Evolutionary conservation across 2,888 invertebrate genomes (phyloP), one percentile per base, ranked within the genome.

Genomic region (Metopia argyrocephala): DNA sequence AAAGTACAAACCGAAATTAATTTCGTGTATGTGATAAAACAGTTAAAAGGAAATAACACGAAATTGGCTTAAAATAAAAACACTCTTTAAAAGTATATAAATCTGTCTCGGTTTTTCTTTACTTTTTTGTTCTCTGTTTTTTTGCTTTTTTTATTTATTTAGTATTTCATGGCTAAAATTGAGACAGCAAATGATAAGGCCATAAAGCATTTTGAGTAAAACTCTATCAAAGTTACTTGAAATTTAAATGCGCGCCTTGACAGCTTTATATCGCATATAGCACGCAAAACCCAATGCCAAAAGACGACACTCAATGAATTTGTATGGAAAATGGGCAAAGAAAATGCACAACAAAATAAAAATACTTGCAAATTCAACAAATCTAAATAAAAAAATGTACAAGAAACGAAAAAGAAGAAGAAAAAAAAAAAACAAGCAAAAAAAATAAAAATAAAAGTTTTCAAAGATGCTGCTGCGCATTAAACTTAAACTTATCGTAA

Each of bases 201-300:
- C 76, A 76, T 70, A 73, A 82, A 76, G 66, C 73, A 76, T 78
- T 78, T 81, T 74, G 65, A 78, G 27, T 59, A 73, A 74, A 64
- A 70, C 75, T 71, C 57, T 70, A 78, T 79, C 75, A 73, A 59
- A 68, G 70, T 75, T 80, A 65, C 64, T 65, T 70, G 75, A 71
- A 82, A 83, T 81, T 81, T 71, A 81, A 81, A 82, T 79, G 78
- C 78, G 83, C 81, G 76, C 82, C 75, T 78, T 83, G 81, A 81
- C 82, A 81, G 82, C 79, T 82, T 74, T 65, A 76, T 83, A 83
- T 83, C 83, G 81, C 52, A 48, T 52, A 78, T 74, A 61, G 76
- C 82, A 82, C 82, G 83, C 82, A 82, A 75, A 65, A 76, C 31
- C 54, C 73, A 61, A 28, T 69, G 68, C 66, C 70, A 61, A 50